Evolutionary conservation across 2,113 vertebrate species (phyloP).

Genomic region (Phasianus colchicus): DNA sequence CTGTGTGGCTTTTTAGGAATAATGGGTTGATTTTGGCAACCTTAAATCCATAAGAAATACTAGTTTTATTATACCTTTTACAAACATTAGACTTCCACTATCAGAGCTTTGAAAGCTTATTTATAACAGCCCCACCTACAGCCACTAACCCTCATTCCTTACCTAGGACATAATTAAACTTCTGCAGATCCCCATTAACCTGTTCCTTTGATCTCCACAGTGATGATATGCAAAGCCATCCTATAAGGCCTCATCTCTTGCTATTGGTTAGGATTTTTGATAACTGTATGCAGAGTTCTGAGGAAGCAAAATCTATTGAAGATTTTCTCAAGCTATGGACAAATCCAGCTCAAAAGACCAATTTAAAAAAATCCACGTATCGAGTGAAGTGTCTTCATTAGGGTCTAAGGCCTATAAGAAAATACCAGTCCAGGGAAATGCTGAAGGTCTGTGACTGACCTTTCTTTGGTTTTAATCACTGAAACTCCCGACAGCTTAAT

Average conservation of each 20-base stretch:
- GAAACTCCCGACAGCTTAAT: constrained; percentile 98
- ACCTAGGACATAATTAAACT: constrained; percentile 86
- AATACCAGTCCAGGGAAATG: constrained; percentile 90
- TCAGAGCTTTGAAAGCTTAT: constrained; percentile 87
- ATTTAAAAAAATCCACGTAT: constrained; percentile 85
- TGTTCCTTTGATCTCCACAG: constrained; percentile 87
- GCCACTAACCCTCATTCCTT: constrained; percentile 77
- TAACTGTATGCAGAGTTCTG: constrained; percentile 85
- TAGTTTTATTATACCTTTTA: constrained; percentile 73
- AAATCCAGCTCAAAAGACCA: constrained; percentile 85
- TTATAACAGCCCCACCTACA: constrained; percentile 79
- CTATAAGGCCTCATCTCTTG: constrained; percentile 80
- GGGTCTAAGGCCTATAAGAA: constrained; percentile 88
- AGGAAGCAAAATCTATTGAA: constrained; percentile 78
- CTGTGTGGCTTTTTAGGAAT: neutral
- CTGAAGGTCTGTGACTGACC: constrained; percentile 92
- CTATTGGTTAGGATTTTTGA: constrained; percentile 81
- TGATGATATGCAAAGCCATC: constrained; percentile 89
- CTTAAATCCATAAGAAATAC: constrained; percentile 59
- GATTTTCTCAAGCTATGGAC: constrained; percentile 77
- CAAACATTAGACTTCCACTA: constrained; percentile 84
- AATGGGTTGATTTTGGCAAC: constrained; percentile 38
- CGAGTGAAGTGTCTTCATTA: constrained; percentile 90
- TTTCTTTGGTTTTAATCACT: constrained; percentile 99
- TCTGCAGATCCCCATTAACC: constrained; percentile 84